These are phyloP conservation scores for Liolophura sinensis DNA, from an alignment of 1,140 invertebrate genomes.

Conservation along the genomic window DNA sequence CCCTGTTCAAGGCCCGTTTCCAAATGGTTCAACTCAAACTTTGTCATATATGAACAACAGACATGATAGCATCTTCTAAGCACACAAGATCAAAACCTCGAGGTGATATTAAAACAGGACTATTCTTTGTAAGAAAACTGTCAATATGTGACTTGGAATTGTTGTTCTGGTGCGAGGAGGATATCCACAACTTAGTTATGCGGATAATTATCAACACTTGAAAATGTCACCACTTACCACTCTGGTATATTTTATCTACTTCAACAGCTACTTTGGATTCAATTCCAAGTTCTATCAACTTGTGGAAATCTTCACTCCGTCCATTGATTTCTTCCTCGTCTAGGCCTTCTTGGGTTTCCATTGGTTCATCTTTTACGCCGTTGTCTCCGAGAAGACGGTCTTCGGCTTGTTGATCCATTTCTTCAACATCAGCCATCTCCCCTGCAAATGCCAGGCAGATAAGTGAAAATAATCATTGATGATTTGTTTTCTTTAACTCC, in stretches of 20 bases:
- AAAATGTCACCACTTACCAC: constrained; percentile 64
- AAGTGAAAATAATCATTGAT: too few species aligned
- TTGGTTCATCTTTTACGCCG: constrained; percentile 6
- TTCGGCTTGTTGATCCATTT: constrained; percentile 29
- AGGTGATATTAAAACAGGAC: too few species aligned
- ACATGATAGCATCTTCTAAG: too few species aligned
- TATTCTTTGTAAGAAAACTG: too few species aligned
- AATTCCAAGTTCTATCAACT: constrained; percentile 87
- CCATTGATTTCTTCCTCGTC: constrained; percentile 22
- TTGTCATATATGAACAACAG: too few species aligned
- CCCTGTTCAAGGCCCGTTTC: too few species aligned
- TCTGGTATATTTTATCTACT: constrained; percentile 96
- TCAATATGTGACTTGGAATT: too few species aligned
- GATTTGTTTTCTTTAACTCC: too few species aligned
- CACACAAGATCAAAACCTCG: too few species aligned
- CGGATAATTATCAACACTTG: background rate
- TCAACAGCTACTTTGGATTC: constrained; percentile 91
- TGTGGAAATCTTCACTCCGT: constrained; percentile 74
- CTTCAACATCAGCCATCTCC: constrained; percentile 8
- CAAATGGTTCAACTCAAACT: too few species aligned
- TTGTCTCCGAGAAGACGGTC: constrained; percentile 30
- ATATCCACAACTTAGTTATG: background rate
- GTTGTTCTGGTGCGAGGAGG: background rate
- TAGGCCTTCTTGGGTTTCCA: constrained; percentile 14
- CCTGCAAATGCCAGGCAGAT: too few species aligned